These are phyloP conservation scores for Drosophila neocordata DNA, from an alignment of 1,140 invertebrate genomes.

Conservation along the genomic window DNA sequence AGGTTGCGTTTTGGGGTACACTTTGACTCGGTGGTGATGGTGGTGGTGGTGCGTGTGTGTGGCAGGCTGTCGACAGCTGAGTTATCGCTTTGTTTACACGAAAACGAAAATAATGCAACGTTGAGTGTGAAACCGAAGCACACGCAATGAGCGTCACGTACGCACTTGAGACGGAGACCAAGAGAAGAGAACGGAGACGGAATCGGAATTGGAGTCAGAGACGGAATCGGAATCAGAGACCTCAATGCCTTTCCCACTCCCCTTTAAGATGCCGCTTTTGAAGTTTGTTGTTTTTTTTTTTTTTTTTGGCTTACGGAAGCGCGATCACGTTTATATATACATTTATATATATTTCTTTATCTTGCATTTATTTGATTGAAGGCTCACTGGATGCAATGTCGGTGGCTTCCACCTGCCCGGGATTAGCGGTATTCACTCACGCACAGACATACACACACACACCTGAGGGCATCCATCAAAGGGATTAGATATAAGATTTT, in stretches of 20 bases:
- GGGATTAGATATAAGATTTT: slow-evolving; percentile 24
- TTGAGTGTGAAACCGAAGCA: slow-evolving; percentile 34
- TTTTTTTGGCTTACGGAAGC: slow-evolving; percentile 31
- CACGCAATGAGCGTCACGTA: slow-evolving; percentile 53
- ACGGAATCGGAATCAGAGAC: neutral
- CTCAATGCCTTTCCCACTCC: neutral
- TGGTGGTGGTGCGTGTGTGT: slow-evolving; percentile 30
- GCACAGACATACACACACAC: neutral
- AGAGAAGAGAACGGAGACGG: neutral
- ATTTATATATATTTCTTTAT: slow-evolving; percentile 15
- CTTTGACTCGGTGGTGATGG: neutral
- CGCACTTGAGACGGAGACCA: slow-evolving; percentile 31
- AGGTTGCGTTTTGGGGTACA: slow-evolving; percentile 15
- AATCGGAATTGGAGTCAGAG: neutral
- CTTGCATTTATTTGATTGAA: neutral
- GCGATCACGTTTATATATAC: slow-evolving; percentile 32
- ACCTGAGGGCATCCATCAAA: slow-evolving; percentile 42
- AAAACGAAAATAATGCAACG: slow-evolving; percentile 26
- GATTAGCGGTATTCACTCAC: slow-evolving; percentile 8
- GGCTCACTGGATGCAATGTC: slow-evolving; percentile 5
- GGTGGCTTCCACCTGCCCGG: slow-evolving; percentile 16
- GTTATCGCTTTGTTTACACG: slow-evolving; percentile 59
- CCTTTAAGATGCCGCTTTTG: slow-evolving; percentile 23
- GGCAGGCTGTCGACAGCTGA: slow-evolving; percentile 48
- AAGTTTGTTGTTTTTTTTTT: too few species aligned